Conservation (phyloP, 2,113 vertebrate genomes). For the Ophiodon elongatus region DNA sequence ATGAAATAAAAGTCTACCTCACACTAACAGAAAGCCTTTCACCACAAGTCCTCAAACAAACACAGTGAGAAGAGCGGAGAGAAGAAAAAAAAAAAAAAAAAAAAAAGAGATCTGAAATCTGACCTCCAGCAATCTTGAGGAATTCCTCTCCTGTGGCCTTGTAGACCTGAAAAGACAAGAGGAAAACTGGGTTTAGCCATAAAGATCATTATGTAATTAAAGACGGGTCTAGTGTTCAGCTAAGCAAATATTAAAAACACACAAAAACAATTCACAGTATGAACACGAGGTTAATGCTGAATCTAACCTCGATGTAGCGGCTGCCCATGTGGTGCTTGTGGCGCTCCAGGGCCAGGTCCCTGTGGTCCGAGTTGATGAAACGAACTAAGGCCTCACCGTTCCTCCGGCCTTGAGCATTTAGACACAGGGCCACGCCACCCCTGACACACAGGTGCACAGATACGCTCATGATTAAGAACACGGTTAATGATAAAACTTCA, state of each 20-base stretch:
- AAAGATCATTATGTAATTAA: background rate
- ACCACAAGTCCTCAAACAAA: constrained; percentile 35
- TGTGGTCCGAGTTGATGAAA: constrained; percentile 92
- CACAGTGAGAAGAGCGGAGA: background rate
- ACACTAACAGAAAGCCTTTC: constrained; percentile 57
- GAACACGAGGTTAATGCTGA: background rate
- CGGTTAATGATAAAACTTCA: background rate
- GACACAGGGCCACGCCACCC: constrained; percentile 95
- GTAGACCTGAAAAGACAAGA: constrained; percentile 88
- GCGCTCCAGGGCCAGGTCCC: constrained; percentile 93
- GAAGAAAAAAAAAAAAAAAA: background rate
- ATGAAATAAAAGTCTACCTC: constrained; percentile 43
- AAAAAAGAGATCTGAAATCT: constrained; percentile 71
- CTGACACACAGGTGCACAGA: constrained; percentile 75
- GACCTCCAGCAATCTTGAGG: constrained; percentile 97
- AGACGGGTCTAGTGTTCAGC: background rate
- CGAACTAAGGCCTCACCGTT: constrained; percentile 96
- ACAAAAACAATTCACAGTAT: background rate
- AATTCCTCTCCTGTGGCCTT: constrained; percentile 97
- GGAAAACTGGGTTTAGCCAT: constrained; percentile 19
- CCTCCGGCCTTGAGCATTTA: constrained; percentile 95
- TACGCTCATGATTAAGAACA: background rate
- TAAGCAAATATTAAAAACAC: background rate
- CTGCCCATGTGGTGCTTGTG: constrained; percentile 98
- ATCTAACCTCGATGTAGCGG: constrained; percentile 94